Conservation (phyloP, 2,113 vertebrate genomes). For the Lagenorhynchus albirostris region DNA sequence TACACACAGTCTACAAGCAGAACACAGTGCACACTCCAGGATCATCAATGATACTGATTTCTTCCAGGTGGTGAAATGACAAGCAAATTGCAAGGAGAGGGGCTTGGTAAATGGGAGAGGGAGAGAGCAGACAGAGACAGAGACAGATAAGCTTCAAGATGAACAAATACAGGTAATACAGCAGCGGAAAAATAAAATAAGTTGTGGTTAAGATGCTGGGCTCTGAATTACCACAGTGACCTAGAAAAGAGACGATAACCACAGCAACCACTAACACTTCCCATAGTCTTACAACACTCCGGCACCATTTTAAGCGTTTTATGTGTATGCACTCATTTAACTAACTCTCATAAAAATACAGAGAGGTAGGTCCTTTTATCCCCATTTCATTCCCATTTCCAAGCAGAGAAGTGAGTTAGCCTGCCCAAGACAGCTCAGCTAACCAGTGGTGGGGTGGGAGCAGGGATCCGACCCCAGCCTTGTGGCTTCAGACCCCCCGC, state of each 20-base stretch:
- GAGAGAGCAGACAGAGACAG: neutral
- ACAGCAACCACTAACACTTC: fast-evolving
- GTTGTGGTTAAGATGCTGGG: neutral
- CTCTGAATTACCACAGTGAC: neutral
- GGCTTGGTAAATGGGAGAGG: neutral
- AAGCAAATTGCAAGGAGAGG: neutral
- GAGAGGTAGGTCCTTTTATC: neutral
- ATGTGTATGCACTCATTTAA: fast-evolving
- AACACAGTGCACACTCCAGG: neutral
- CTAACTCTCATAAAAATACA: too few relatives aligned
- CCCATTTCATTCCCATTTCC: neutral
- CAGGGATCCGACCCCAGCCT: too few relatives aligned
- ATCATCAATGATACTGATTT: fast-evolving
- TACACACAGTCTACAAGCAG: fast-evolving
- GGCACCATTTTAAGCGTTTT: neutral
- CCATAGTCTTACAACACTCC: neutral
- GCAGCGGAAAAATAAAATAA: neutral
- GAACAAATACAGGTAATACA: neutral
- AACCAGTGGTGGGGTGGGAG: neutral
- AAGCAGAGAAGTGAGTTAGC: neutral
- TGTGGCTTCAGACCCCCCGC: neutral
- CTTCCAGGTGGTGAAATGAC: neutral
- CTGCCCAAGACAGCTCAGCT: neutral
- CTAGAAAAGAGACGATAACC: neutral
- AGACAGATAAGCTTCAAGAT: neutral